Evolutionary conservation across 2,113 vertebrate species (phyloP), one percentile per base, ranked within the genome.

Genomic region (Anas platyrhynchos): DNA sequence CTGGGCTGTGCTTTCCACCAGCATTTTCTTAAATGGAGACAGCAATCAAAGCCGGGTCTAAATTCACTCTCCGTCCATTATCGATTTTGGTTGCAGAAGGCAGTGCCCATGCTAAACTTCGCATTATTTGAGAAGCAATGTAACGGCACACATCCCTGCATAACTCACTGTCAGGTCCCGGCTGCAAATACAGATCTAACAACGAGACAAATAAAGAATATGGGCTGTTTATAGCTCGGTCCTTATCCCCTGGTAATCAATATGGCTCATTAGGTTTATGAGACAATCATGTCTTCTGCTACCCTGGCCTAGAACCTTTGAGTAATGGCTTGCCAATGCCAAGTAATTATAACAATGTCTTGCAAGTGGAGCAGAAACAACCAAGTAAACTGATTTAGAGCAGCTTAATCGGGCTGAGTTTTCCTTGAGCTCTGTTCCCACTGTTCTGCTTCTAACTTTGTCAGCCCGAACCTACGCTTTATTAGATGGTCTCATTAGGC

Each of bases 311-410:
- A 80, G 80, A 96, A 76, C 59, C 77, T 43, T 89, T 90, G 83
- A 95, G 83, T 12, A 94, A 94, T 72, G 95, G 44, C 71, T 91
- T 80, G 89, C 93, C 56, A 31, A 56, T 75, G 83, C 94, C 93
- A 92, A 77, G 87, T 54, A 76, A 95, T 96, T 95, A 88, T 84
- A 93, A 91, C 20, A 12, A 75, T 82, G 85, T 87, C 89, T 87
- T 89, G 89, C 85, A 94, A 95, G 89, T 77, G 88, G 75, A 88
- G 94, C 88, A 96, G 95, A 91, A 96, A 83, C 91, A 68, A 80
- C 71, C 91, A 85, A 95, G 87, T 67, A 77, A 96, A 92, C 11
- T 32, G 88, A 94, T 95, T 85, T 68, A 69, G 69, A 91, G 93
- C 75, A 16, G 59, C 69, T 94, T 54, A 69, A 65, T 61, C 0